A percentile compares a stretch with the other conserved stretches of the same genome.
Evolutionary conservation across 2,797 vertebrate genomes (phyloP).

Genomic region (Meda fulgida): DNA sequence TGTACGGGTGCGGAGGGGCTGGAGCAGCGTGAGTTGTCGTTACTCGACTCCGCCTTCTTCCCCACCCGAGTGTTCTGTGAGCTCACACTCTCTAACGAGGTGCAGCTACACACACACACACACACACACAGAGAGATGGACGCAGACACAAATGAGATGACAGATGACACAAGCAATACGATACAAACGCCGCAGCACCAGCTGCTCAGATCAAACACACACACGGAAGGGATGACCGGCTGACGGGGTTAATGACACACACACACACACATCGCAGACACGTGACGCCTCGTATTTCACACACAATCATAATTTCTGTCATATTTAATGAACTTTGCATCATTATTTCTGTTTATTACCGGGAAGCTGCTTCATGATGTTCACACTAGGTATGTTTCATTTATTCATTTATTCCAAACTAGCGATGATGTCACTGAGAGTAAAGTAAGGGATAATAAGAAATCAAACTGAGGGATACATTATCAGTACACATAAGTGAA

Average conservation of each 20-base stretch:
- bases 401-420: not conserved
- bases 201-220: not conserved
- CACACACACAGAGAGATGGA: conserved; percentile 50
- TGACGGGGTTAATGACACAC: not conserved
- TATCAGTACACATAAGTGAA: no score
- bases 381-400: not conserved
- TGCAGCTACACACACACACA: conserved; percentile 78
- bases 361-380: not conserved
- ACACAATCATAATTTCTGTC: not conserved
- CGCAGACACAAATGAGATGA: conserved; percentile 60
- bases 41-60: conserved; percentile 88
- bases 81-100: conserved; percentile 88
- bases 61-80: conserved; percentile 86
- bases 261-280: conserved; percentile 5
- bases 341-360: not conserved
- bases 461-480: no score
- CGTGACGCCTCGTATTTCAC: not conserved
- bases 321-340: not conserved
- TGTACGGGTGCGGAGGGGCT: conserved; percentile 87
- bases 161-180: conserved; percentile 47
- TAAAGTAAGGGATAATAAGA: no score
- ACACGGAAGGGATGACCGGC: not conserved
- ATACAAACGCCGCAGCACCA: not conserved
- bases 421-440: no score
- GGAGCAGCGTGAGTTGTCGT: conserved; percentile 87